A percentile compares a stretch with the other conserved stretches of the same genome.
phyloP scores from a whole-genome alignment of 2,113 vertebrate species.

The Chrysemys picta region DNA sequence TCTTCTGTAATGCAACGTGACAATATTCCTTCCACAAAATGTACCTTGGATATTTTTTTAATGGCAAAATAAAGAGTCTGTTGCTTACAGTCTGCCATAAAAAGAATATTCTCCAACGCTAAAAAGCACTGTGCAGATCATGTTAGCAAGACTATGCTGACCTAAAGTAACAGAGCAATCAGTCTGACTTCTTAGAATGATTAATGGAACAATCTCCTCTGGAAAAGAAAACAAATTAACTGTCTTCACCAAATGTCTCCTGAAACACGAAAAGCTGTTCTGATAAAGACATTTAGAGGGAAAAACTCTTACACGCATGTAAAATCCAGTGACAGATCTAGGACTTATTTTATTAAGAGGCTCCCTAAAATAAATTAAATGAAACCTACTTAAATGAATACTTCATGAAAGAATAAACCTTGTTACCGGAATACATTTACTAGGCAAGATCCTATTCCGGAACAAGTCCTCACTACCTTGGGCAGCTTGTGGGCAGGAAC shows the following conservation, averaged over 20 bases:
- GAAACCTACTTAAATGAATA: conserved; percentile 64
- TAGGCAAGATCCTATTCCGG: neutral
- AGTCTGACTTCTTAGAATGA: conserved; percentile 79
- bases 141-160: conserved; percentile 71
- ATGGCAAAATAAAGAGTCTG: neutral
- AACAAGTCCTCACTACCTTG: neutral
- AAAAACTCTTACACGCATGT: conserved; percentile 63
- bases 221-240: conserved; percentile 86
- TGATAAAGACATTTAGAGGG: conserved; percentile 77
- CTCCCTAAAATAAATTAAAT: conserved; percentile 69
- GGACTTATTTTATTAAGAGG: conserved; percentile 76
- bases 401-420: conserved; percentile 50
- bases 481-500: neutral
- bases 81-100: conserved; percentile 15
- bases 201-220: conserved; percentile 84
- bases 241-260: conserved; percentile 85
- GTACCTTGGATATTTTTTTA: neutral
- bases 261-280: conserved; percentile 83
- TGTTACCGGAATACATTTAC: neutral
- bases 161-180: conserved; percentile 81
- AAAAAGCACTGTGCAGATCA: conserved; percentile 65
- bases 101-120: conserved; percentile 25
- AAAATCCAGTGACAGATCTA: conserved; percentile 79
- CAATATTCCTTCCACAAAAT: conserved; percentile 31
- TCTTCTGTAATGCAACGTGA: neutral